A percentile compares a stretch with the other conserved stretches of the same genome.
phyloP scores from a whole-genome alignment of 30 jellyfish, hydroid and myxozoan species.

The Aurelia sp. region DNA sequence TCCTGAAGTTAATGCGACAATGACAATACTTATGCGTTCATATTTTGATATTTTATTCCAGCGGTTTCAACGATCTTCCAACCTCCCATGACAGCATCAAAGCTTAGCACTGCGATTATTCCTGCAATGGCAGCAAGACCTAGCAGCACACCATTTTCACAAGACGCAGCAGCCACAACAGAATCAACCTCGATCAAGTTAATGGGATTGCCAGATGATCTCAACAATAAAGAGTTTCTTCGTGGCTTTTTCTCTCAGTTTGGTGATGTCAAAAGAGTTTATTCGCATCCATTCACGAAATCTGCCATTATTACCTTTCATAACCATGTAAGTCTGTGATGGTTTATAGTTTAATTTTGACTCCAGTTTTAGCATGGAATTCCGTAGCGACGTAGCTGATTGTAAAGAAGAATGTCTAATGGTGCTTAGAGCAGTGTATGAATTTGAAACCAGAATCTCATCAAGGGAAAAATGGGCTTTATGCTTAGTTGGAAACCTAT shows the following conservation, averaged over 20 bases:
- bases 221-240: slow-evolving; percentile 54
- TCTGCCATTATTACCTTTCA: slow-evolving; percentile 70
- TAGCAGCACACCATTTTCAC: slow-evolving; percentile 4
- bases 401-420: no score
- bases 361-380: no score
- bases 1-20: no score
- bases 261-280: slow-evolving; percentile 73
- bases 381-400: no score
- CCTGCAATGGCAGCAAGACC: background rate
- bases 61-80: background rate
- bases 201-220: slow-evolving; percentile 51
- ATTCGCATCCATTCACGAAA: slow-evolving; percentile 19
- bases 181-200: slow-evolving; percentile 52
- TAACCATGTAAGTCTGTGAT: slow-evolving; percentile 57
- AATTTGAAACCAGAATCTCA: no score
- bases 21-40: no score
- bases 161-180: background rate
- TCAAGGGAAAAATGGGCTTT: no score
- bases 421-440: no score
- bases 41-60: no score
- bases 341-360: no score
- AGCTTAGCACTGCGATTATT: background rate
- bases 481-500: no score
- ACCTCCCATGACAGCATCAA: background rate
- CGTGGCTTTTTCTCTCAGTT: slow-evolving; percentile 14